A percentile compares a stretch with the other conserved stretches of the same genome.
Conservation (phyloP, 1,140 invertebrate species). For the Drosophila guanche region DNA sequence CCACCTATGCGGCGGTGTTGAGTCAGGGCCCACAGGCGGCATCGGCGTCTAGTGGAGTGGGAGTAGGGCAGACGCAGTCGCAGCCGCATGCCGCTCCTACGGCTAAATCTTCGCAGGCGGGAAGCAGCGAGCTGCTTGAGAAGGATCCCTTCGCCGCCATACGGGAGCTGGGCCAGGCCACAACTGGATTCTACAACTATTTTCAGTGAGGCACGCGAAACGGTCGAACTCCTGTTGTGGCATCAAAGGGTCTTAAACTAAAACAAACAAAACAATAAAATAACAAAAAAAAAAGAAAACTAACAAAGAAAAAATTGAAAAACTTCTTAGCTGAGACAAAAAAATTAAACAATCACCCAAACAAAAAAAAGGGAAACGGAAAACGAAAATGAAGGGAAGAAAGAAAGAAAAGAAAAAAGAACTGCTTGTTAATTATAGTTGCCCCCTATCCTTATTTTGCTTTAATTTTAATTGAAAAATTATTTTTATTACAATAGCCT, state of each 20-base stretch:
- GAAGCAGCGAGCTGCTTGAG: slow-evolving; percentile 57
- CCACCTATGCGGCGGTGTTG: slow-evolving; percentile 84
- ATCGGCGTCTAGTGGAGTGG: slow-evolving; percentile 27
- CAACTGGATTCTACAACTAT: slow-evolving; percentile 83
- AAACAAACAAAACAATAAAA: slow-evolving; percentile 27
- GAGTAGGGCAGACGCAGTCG: slow-evolving; percentile 35
- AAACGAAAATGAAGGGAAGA: slow-evolving; percentile 34
- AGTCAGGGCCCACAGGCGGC: slow-evolving; percentile 78
- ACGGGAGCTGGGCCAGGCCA: slow-evolving; percentile 79
- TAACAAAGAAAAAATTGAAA: slow-evolving; percentile 59
- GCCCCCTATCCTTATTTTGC: slow-evolving; percentile 61
- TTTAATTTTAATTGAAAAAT: slow-evolving; percentile 74
- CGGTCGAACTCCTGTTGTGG: slow-evolving; percentile 56
- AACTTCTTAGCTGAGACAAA: slow-evolving; percentile 53
- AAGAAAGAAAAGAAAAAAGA: slow-evolving; percentile 55
- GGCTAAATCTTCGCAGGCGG: slow-evolving; percentile 43
- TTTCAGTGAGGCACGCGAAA: slow-evolving; percentile 71
- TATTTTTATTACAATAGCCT: slow-evolving; percentile 71
- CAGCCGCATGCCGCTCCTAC: slow-evolving; percentile 33
- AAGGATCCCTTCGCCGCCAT: slow-evolving; percentile 83
- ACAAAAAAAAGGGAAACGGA: slow-evolving; percentile 49
- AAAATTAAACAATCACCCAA: slow-evolving; percentile 46
- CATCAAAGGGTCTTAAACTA: slow-evolving; percentile 54
- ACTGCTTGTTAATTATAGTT: slow-evolving; percentile 78
- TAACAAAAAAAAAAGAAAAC: slow-evolving; percentile 46